These are phyloP conservation scores for Corythaeola cristata DNA, from an alignment of 2,113 vertebrate species.

Conservation along the genomic window DNA sequence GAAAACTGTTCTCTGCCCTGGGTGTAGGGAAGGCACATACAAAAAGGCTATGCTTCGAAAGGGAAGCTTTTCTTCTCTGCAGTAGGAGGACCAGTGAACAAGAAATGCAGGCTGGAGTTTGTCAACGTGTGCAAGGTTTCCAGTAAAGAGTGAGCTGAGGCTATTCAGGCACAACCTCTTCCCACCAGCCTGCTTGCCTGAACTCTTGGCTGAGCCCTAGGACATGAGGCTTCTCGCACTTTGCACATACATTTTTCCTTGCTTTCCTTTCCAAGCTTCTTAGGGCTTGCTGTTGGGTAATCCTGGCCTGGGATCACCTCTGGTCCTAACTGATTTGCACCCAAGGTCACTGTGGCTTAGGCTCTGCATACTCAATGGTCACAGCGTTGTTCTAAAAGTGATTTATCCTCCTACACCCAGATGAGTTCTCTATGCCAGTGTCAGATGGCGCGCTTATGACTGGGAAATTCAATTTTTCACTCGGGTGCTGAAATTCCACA, in stretches of 20 bases:
- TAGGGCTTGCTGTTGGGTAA: background rate
- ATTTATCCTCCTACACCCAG: background rate
- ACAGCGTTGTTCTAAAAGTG: background rate
- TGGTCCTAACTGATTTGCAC: constrained; percentile 12
- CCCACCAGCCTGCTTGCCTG: background rate
- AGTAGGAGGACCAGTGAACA: background rate
- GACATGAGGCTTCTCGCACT: background rate
- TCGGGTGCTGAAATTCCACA: accelerated
- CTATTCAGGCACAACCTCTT: background rate
- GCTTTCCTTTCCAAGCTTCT: background rate
- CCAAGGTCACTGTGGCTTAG: background rate
- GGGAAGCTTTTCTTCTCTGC: background rate
- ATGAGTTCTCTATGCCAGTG: background rate
- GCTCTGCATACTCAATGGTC: background rate
- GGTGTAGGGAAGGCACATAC: background rate
- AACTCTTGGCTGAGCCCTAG: background rate
- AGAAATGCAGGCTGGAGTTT: background rate
- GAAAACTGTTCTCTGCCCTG: background rate
- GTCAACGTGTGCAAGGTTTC: background rate
- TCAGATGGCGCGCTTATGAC: accelerated
- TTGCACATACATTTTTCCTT: background rate
- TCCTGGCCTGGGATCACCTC: background rate
- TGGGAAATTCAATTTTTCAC: background rate
- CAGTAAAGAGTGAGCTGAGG: background rate
- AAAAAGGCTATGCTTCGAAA: background rate